Percentiles rank a stretch among this genome's conserved stretches.
phyloP scores from a whole-genome alignment of 2,113 vertebrate species.

The Piaya cayana region DNA sequence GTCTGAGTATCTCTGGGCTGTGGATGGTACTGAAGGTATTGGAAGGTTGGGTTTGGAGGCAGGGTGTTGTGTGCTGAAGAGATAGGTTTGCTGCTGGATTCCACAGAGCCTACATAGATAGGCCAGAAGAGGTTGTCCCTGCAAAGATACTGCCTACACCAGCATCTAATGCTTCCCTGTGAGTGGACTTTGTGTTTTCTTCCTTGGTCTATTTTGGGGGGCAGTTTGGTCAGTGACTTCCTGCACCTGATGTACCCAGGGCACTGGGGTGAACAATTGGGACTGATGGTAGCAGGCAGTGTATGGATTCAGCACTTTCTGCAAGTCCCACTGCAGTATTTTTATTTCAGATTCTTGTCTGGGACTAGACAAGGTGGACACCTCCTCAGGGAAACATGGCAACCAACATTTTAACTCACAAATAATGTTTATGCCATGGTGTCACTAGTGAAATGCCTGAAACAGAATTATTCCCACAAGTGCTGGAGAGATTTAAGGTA shows the following conservation, averaged over 20 bases:
- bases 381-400: fast-evolving
- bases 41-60: neutral
- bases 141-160: neutral
- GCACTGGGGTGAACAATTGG: neutral
- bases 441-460: neutral
- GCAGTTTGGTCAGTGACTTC: neutral
- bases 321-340: neutral
- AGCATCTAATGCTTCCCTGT: neutral
- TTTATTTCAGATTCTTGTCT: neutral
- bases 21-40: neutral
- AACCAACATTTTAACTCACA: neutral
- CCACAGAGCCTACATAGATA: neutral
- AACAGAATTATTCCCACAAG: neutral
- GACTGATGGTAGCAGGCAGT: neutral
- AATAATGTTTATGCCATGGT: neutral
- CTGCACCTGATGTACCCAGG: neutral
- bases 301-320: fast-evolving
- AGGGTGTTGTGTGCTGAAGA: neutral
- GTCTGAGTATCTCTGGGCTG: neutral
- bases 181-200: neutral
- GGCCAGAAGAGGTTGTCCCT: neutral
- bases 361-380: neutral
- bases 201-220: neutral
- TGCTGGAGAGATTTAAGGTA: constrained; percentile 1
- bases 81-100: neutral